Base-by-base conservation (phyloP, 2,113 vertebrate genomes). In the Bubo bubo region DNA sequence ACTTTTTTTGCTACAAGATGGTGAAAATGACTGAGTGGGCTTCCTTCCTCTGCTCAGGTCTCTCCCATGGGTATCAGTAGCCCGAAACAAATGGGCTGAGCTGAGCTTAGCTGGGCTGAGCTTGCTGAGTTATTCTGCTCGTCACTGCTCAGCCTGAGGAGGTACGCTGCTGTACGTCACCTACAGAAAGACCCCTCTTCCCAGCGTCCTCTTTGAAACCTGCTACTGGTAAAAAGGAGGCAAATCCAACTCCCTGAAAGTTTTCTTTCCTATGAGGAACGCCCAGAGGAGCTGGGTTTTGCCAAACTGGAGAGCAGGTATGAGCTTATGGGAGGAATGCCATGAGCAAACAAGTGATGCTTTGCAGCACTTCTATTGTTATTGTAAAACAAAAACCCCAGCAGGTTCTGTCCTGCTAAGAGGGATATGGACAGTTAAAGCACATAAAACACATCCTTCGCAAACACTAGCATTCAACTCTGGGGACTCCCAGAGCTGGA, bases 131-230 rank as follows among this genome's bases (percentile, higher is more conserved):
- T 27, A 6, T 1, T 55, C 52, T 30, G 32, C 41, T 17, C 10
- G 2, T 6, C 10, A 0, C 43, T 14, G 37, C 37, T 21, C 45
- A 16, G 45, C 30, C 79, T 5, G 14, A 34, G 16, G 13, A 3
- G 8, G 20, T 11, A 2, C 2, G 8, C 37, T 22, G 34, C 34
- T 9, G 7, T 1, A 8, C 28, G 3, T 5, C 3, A 0, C 43
- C 9, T 8, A 3, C 12, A 7, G n/a, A 32, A 49, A 18, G 9
- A 39, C 7, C 12, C 11, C 39, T 21, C n/a, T 53, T 64, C 39
- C 73, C 2, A 0, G 7, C 1, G 13, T 68, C 37, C 30, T 37
- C 43, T 70, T n/a, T 27, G 55, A 30, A 58, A 59, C 22, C 30
- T 26, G 32, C 39, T 28, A 2, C 27, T 16, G 27, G 15, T n/a